phyloP scores from a whole-genome alignment of 2,888 invertebrate genomes.

The Phytoseiulus persimilis region DNA sequence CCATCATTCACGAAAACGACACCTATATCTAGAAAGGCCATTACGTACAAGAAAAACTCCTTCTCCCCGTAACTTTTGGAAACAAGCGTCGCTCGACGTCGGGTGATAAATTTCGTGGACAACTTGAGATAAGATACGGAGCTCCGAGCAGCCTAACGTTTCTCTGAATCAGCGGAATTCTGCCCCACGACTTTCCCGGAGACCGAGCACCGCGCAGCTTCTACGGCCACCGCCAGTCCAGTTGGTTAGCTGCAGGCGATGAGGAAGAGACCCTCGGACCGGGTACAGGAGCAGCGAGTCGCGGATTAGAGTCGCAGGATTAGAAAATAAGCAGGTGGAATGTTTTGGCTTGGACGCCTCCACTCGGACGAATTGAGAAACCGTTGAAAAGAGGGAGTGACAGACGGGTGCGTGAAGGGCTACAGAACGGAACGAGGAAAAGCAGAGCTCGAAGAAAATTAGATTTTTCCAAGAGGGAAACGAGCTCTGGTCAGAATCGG shows the following conservation, averaged over 20 bases:
- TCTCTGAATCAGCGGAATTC: background rate
- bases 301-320: background rate
- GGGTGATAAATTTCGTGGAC: background rate
- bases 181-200: background rate
- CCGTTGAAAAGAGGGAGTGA: background rate
- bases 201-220: constrained; percentile 54
- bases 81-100: background rate
- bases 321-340: background rate
- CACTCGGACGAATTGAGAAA: background rate
- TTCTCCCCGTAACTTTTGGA: background rate
- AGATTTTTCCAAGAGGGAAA: background rate
- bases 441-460: background rate
- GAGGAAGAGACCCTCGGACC: background rate
- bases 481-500: background rate
- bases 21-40: background rate
- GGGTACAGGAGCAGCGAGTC: background rate
- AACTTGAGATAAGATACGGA: background rate
- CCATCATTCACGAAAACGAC: background rate
- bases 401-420: background rate
- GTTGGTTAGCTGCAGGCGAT: no score
- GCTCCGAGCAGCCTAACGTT: background rate
- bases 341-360: background rate
- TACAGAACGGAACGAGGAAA: background rate
- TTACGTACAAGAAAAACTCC: background rate
- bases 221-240: background rate